Base-by-base conservation (phyloP, 2,113 vertebrate species). In the Proterorhinus semilunaris region DNA sequence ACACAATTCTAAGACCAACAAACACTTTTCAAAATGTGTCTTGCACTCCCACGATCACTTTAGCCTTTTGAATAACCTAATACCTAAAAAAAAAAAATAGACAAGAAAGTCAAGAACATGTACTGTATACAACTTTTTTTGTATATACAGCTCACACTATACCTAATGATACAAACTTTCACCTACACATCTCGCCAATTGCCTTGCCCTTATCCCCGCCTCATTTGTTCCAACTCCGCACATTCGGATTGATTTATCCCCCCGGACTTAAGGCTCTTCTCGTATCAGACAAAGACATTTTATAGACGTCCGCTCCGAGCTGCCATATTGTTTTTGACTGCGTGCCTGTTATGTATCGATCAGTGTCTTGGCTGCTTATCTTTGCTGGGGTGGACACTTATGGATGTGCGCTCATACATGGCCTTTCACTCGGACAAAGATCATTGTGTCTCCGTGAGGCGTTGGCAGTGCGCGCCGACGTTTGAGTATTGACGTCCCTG, bases 341-440 rank as follows among this genome's bases (percentile, higher is more conserved):
- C 77, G 65, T 80, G 58, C 58, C 69, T 75, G 75, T 89, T 89
- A 78, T 75, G 84, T 87, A 92, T 92, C 74, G 87, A 93, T 90
- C 84, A 68, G 49, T 10, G 42, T 58, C 75, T 79, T 11, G 73
- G 68, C 83, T 83, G 87, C 87, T 91, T 88, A 86, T 91, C 84
- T 84, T 85, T 80, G 78, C 81, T 10, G 67, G 27, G 75, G 71
- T 66, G 86, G 82, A 86, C 81, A 82, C 69, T 84, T 84, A 80
- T 75, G 86, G 88, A 88, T 78, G 82, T 16, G 42, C 61, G 27
- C 67, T 58, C 63, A 55, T 66, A 52, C 58, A 1, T 62, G 79
- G 83, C 73, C 76, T 75, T 84, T 85, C 72, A 73, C 82, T 79
- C 70, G 76, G 86, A 86, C 81, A 79, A 80, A 80, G 76, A 81